A percentile compares a stretch with the other conserved stretches of the same genome.
phyloP scores from a whole-genome alignment of 2,113 vertebrate species.

The Prietella phreatophila region DNA sequence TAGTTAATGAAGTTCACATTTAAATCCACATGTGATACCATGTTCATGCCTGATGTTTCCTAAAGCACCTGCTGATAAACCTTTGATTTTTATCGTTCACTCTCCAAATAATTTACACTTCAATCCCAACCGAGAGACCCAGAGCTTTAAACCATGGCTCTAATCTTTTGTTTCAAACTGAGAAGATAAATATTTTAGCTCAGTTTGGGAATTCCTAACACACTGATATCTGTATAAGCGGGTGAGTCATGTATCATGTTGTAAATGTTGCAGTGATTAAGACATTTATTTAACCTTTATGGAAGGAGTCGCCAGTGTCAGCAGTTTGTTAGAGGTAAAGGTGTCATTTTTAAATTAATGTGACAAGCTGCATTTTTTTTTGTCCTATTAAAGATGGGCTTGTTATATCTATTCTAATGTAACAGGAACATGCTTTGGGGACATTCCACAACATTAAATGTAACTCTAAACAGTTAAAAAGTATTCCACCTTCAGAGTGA shows the following conservation, averaged over 20 bases:
- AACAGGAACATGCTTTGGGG: not conserved
- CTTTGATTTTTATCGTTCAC: conserved; percentile 7
- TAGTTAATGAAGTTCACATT: conserved; percentile 33
- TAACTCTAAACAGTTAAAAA: not conserved
- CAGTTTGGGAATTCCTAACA: not conserved
- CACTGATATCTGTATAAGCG: not conserved
- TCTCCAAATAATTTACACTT: conserved; percentile 20
- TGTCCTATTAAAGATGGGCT: not conserved
- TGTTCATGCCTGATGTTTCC: not conserved
- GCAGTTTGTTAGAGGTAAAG: not conserved
- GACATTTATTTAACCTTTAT: not conserved
- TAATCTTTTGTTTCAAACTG: conserved; percentile 17
- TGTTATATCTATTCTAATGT: not conserved
- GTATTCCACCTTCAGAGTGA: not conserved
- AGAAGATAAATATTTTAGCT: conserved; percentile 20
- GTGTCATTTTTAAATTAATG: not conserved
- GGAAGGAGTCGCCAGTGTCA: not conserved
- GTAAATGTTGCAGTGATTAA: not conserved
- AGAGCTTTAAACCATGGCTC: conserved; percentile 13
- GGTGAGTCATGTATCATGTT: not conserved
- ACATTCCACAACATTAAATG: not conserved
- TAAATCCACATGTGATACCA: not conserved
- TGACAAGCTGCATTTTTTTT: not conserved
- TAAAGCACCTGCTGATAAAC: not conserved
- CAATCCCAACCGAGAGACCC: not conserved